A percentile compares a stretch with the other conserved stretches of the same genome.
phyloP scores from a whole-genome alignment of 2,113 vertebrate genomes.

The Microcebus murinus region DNA sequence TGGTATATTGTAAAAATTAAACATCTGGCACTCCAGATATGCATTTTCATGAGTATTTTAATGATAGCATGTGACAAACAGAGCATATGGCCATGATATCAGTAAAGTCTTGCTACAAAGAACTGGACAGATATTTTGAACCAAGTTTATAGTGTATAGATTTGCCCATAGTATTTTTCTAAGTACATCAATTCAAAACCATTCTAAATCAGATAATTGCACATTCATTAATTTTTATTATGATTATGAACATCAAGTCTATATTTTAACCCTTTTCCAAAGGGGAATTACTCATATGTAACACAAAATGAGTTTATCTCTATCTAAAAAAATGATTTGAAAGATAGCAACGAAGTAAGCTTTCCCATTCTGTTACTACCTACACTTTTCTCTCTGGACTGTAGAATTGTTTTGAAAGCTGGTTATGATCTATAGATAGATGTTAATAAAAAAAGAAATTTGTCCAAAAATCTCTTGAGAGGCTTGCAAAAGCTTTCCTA shows the following conservation, averaged over 20 bases:
- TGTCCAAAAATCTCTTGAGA: constrained; percentile 41
- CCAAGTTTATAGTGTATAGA: not conserved
- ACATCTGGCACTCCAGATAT: constrained; percentile 64
- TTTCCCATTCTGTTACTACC: not conserved
- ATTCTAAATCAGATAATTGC: constrained; percentile 16
- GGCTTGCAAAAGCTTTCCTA: constrained; percentile 40
- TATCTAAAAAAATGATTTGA: constrained; percentile 30
- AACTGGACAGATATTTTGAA: constrained; percentile 53
- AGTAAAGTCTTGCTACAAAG: constrained; percentile 12
- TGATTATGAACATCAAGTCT: not conserved
- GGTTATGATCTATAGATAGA: not conserved
- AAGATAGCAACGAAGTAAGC: not conserved
- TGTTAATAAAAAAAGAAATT: constrained; percentile 36
- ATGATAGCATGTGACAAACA: constrained; percentile 48
- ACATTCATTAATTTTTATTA: constrained; percentile 12
- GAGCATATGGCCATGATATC: constrained; percentile 45
- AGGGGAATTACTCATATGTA: not conserved
- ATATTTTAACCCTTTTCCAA: not conserved
- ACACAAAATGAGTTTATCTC: constrained; percentile 5
- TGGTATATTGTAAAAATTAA: constrained; percentile 63
- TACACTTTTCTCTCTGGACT: not conserved
- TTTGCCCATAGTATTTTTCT: constrained; percentile 14
- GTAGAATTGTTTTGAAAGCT: constrained; percentile 38
- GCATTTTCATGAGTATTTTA: constrained; percentile 65
- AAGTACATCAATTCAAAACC: constrained; percentile 7